phyloP scores from a whole-genome alignment of 2,888 invertebrate genomes.

The Phania funesta region DNA sequence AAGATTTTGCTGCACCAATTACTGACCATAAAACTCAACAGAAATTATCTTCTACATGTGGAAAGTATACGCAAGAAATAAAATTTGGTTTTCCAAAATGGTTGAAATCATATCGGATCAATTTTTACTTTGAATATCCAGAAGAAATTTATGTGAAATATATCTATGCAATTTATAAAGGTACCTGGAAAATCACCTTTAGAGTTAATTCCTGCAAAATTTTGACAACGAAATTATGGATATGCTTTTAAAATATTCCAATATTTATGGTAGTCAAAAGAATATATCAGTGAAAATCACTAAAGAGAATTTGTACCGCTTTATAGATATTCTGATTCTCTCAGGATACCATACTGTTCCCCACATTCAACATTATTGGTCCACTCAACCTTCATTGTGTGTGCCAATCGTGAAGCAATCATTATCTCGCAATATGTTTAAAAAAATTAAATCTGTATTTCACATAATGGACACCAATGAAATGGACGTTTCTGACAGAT shows the following conservation, averaged over 20 bases:
- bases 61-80: not conserved
- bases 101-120: too few species aligned
- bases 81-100: not conserved
- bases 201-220: not conserved
- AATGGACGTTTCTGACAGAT: not conserved
- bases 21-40: not conserved
- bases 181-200: not conserved
- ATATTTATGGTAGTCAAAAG: not conserved
- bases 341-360: constrained; percentile 5
- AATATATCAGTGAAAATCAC: constrained; percentile 1
- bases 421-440: not conserved
- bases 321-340: not conserved
- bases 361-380: not conserved
- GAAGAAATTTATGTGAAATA: not conserved
- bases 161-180: not conserved
- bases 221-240: not conserved
- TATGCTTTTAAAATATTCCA: not conserved
- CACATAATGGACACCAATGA: not conserved
- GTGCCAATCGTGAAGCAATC: constrained; percentile 23
- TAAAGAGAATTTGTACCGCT: not conserved
- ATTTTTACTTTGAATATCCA: not conserved
- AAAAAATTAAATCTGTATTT: constrained; percentile 2
- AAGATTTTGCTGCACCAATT: not conserved
- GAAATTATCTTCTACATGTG: too few species aligned
- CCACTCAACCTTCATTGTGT: not conserved